Conservation (phyloP, 2,797 vertebrate genomes). For the Sparus aurata region DNA sequence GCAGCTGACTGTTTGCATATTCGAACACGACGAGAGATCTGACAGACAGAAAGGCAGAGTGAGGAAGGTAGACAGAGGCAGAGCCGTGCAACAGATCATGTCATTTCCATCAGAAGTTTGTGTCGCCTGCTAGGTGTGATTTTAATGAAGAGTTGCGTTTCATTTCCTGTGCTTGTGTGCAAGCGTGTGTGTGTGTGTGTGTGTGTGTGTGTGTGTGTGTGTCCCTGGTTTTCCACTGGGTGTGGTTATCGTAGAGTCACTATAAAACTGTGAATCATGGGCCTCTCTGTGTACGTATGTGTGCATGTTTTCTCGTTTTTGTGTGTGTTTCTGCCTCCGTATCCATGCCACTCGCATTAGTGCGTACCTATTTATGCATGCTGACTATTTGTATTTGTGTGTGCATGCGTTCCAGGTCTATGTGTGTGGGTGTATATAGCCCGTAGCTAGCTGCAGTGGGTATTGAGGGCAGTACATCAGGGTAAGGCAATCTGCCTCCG, state of each 20-base stretch:
- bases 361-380: conserved; percentile 30
- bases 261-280: conserved; percentile 44
- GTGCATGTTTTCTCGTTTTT: background rate
- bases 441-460: conserved; percentile 74
- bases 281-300: conserved; percentile 16
- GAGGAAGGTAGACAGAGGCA: conserved; percentile 47
- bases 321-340: conserved; percentile 13
- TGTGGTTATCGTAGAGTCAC: conserved; percentile 58
- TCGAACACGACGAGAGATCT: conserved; percentile 62
- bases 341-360: conserved; percentile 16
- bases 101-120: conserved; percentile 50
- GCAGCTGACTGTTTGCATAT: conserved; percentile 64
- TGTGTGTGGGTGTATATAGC: conserved; percentile 70
- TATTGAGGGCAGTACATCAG: conserved; percentile 82
- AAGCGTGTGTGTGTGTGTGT: too few species aligned
- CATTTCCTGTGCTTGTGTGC: conserved; percentile 38
- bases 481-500: conserved; percentile 82
- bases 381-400: conserved; percentile 51
- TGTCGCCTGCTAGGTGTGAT: conserved; percentile 53
- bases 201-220: conserved; percentile 6
- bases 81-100: conserved; percentile 52
- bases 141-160: conserved; percentile 64
- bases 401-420: conserved; percentile 42
- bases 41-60: conserved; percentile 51
- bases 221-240: conserved; percentile 56